Conservation (phyloP, 2,888 invertebrate genomes). For the Rotaria magnacalcarata region DNA sequence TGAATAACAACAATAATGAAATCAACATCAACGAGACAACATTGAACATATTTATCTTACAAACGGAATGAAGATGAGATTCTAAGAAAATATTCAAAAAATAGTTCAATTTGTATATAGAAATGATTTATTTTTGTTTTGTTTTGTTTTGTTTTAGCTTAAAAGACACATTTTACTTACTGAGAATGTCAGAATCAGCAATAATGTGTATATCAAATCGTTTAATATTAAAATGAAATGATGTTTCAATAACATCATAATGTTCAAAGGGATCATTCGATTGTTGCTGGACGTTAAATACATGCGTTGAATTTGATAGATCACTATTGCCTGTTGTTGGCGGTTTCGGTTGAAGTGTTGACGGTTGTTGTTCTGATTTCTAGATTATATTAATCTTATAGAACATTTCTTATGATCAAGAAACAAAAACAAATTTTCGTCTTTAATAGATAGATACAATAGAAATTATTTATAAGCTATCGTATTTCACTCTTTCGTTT, state of each 20-base stretch:
- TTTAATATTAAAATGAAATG: slow-evolving; percentile 80
- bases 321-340: neutral
- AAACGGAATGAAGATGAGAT: neutral
- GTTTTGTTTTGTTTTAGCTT: neutral
- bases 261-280: slow-evolving; percentile 69
- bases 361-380: slow-evolving; percentile 16
- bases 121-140: neutral
- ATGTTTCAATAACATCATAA: slow-evolving; percentile 92
- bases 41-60: neutral
- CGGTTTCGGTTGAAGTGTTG: slow-evolving; percentile 11
- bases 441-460: too few species aligned
- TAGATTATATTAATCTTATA: neutral
- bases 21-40: too few species aligned
- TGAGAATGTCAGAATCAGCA: slow-evolving; percentile 68
- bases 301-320: neutral
- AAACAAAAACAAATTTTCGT: too few species aligned
- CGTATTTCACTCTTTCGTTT: too few species aligned
- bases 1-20: too few species aligned
- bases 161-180: slow-evolving; percentile 47
- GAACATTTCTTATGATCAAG: too few species aligned
- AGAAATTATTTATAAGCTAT: too few species aligned
- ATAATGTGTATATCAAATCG: slow-evolving; percentile 90
- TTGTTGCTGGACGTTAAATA: neutral
- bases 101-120: neutral
- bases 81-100: neutral